phyloP scores from a whole-genome alignment of 1,140 invertebrate species.

The Platorchestia sp. region DNA sequence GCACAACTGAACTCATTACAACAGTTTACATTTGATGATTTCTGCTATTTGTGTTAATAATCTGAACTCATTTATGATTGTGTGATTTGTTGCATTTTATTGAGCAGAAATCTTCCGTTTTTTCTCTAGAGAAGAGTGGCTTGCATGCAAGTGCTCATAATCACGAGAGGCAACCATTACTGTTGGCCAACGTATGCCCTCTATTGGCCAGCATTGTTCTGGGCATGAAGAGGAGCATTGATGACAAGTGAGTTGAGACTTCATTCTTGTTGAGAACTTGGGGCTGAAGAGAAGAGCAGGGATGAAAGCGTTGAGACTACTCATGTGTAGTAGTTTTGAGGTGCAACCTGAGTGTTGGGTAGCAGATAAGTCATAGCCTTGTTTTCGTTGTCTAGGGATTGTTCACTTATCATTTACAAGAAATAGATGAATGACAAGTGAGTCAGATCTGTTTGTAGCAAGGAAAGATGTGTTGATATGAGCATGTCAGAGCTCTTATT shows the following conservation, averaged over 20 bases:
- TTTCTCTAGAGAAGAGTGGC: not conserved
- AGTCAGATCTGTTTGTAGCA: not conserved
- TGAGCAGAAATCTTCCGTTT: not conserved
- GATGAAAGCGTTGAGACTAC: too few relatives aligned
- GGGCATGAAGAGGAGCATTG: not conserved
- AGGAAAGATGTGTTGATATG: too few relatives aligned
- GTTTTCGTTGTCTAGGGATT: too few relatives aligned
- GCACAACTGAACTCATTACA: too few relatives aligned
- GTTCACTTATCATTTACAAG: too few relatives aligned
- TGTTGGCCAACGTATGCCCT: not conserved
- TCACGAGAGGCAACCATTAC: not conserved
- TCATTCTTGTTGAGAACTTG: not conserved
- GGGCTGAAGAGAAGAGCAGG: too few relatives aligned
- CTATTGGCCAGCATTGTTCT: not conserved
- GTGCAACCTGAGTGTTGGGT: not conserved
- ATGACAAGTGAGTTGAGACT: not conserved
- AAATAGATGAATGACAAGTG: not conserved
- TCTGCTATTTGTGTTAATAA: not conserved
- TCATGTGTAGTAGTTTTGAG: not conserved
- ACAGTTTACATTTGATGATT: not conserved
- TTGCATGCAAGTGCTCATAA: not conserved
- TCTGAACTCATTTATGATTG: not conserved
- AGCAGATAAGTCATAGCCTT: too few relatives aligned
- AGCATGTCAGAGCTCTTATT: too few relatives aligned
- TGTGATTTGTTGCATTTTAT: not conserved